phyloP scores from a whole-genome alignment of 1,140 invertebrate species.

The Eubasilissa regina region DNA sequence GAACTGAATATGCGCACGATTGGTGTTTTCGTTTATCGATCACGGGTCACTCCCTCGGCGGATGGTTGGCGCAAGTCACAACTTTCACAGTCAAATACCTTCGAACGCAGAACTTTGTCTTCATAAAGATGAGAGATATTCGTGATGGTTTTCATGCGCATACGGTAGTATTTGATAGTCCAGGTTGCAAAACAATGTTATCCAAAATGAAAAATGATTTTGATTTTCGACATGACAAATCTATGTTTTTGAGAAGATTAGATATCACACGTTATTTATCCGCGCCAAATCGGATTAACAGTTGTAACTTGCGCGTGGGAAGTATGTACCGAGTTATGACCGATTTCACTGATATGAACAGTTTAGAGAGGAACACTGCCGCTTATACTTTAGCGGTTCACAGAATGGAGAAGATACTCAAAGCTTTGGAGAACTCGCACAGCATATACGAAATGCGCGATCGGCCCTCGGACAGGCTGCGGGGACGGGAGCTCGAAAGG shows the following conservation, averaged over 20 bases:
- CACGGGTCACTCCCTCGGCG: constrained; percentile 24
- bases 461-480: too few relatives aligned
- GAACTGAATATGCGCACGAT: neutral
- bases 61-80: constrained; percentile 25
- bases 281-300: constrained; percentile 11
- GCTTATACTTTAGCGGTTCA: neutral
- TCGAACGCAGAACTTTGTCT: neutral
- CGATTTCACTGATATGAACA: neutral
- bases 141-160: neutral
- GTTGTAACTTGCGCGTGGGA: constrained; percentile 6
- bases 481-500: neutral
- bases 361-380: neutral
- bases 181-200: constrained; percentile 6
- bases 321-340: neutral
- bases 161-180: constrained; percentile 3
- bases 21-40: constrained; percentile 2
- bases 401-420: neutral
- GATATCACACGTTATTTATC: constrained; percentile 15
- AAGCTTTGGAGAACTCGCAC: neutral
- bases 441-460: neutral
- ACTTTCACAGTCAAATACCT: neutral
- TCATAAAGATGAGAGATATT: neutral
- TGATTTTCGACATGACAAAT: neutral
- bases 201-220: neutral
- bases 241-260: neutral